A percentile compares a stretch with the other conserved stretches of the same genome.
phyloP scores from a whole-genome alignment of 2,888 invertebrate species.

The Drosophila histrio region DNA sequence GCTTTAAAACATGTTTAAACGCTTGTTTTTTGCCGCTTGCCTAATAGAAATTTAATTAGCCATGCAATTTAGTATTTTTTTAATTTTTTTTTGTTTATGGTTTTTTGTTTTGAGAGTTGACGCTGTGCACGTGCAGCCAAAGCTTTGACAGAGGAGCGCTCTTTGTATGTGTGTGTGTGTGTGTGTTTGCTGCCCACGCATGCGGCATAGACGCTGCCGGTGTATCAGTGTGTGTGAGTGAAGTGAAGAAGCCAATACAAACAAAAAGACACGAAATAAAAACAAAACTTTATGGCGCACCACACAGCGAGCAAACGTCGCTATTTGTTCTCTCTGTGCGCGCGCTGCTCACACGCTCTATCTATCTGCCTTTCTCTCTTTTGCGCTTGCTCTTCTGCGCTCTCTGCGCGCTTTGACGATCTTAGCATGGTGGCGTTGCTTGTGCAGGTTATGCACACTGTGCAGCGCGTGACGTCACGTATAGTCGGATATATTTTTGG shows the following conservation, averaged over 20 bases:
- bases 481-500: no score
- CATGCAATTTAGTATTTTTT: conserved; percentile 40
- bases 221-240: conserved; percentile 17
- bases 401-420: conserved; percentile 15
- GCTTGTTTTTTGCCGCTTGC: conserved; percentile 31
- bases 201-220: conserved; percentile 29
- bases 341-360: background rate
- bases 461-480: conserved; percentile 30
- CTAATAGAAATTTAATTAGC: conserved; percentile 60
- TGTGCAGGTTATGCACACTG: conserved; percentile 18
- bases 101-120: conserved; percentile 29
- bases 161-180: background rate
- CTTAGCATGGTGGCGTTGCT: conserved; percentile 1
- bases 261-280: conserved; percentile 62
- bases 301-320: conserved; percentile 26
- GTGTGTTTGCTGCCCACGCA: conserved; percentile 48
- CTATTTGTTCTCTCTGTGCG: background rate
- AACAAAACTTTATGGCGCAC: conserved; percentile 60
- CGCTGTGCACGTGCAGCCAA: conserved; percentile 65
- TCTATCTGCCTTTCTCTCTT: background rate
- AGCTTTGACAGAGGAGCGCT: conserved; percentile 45
- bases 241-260: conserved; percentile 63
- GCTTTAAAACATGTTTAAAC: conserved; percentile 44
- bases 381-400: conserved; percentile 1
- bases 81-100: conserved; percentile 39